Percentiles rank a stretch among this genome's conserved stretches.
phyloP scores from a whole-genome alignment of 2,888 invertebrate genomes.

The Brachyopa scutellaris region DNA sequence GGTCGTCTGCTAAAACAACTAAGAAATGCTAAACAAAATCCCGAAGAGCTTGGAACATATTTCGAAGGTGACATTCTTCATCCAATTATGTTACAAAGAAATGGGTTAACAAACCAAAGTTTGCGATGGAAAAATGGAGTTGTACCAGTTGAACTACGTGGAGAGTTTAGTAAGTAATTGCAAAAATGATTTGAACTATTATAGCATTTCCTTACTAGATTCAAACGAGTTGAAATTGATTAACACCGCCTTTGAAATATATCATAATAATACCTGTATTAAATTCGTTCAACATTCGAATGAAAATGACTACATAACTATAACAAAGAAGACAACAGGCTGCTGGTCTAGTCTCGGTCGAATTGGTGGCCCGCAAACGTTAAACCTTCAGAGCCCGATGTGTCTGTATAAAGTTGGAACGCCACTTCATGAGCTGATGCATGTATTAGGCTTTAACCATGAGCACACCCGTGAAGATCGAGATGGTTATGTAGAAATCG shows the following conservation, averaged over 20 bases:
- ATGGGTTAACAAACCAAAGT: conserved; percentile 83
- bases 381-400: conserved; percentile 80
- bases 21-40: conserved; percentile 82
- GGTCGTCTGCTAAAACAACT: background rate
- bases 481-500: conserved; percentile 84
- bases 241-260: conserved; percentile 85
- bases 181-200: background rate
- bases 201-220: background rate
- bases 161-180: conserved; percentile 84
- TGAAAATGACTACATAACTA: conserved; percentile 86
- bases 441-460: conserved; percentile 88
- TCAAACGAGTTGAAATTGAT: conserved; percentile 25
- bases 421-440: conserved; percentile 88
- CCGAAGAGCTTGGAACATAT: conserved; percentile 88
- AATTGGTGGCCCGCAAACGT: conserved; percentile 81
- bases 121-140: conserved; percentile 85
- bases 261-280: conserved; percentile 88
- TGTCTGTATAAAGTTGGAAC: conserved; percentile 87
- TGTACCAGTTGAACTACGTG: conserved; percentile 86
- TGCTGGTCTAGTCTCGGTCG: conserved; percentile 90
- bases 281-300: conserved; percentile 83
- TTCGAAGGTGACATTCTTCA: conserved; percentile 87
- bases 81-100: conserved; percentile 82
- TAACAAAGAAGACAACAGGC: conserved; percentile 85
- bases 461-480: conserved; percentile 89